Percentiles rank a stretch among this genome's conserved stretches.
Evolutionary conservation across 2,113 vertebrate species (phyloP).

Genomic region (Pogonocichla stellata): DNA sequence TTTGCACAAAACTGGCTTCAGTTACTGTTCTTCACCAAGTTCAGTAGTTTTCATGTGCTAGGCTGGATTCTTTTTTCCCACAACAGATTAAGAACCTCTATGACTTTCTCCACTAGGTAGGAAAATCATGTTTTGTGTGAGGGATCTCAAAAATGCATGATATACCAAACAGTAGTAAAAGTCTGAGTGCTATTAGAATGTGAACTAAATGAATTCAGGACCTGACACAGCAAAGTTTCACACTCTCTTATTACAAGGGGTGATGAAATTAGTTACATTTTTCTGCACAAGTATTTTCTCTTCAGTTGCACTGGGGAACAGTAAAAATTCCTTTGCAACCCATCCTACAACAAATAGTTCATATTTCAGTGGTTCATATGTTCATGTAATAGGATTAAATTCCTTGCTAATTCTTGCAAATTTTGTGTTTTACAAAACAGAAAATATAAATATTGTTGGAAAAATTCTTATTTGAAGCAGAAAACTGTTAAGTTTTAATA

Average conservation of each 20-base stretch:
- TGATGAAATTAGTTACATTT: background rate
- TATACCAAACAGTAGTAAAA: background rate
- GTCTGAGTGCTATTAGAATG: background rate
- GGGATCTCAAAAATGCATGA: background rate
- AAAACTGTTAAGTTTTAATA: slow-evolving; percentile 11
- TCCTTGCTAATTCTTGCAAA: background rate
- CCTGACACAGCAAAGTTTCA: background rate
- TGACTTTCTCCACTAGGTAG: background rate
- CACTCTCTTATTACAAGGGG: background rate
- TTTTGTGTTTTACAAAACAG: slow-evolving; percentile 11
- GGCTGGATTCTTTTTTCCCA: background rate
- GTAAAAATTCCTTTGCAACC: background rate
- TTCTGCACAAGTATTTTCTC: background rate
- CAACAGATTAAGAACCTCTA: background rate
- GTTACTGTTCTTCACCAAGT: background rate
- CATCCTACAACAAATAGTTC: background rate
- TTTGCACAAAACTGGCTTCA: background rate
- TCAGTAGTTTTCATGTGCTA: background rate
- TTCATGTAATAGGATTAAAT: background rate
- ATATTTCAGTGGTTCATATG: background rate
- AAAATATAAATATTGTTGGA: background rate
- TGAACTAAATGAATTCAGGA: background rate
- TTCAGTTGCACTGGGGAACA: background rate
- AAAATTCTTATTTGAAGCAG: background rate
- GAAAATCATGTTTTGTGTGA: background rate